A percentile compares a stretch with the other conserved stretches of the same genome.
These are phyloP conservation scores for silkworm (Bombyx mori) DNA, from an alignment of 1,140 invertebrate genomes.

Conservation along the genomic window ASM3026992v2 NC_085130.1:11851501-11852000, in stretches of 20 bases:
- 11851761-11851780: conserved; percentile 45
- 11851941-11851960: conserved; percentile 71
- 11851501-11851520: conserved; percentile 75
- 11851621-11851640: conserved; percentile 33
- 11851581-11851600: conserved; percentile 40
- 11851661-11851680: conserved; percentile 45
- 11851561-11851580: conserved; percentile 32
- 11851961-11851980: conserved; percentile 70
- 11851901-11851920: conserved; percentile 78
- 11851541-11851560: conserved; percentile 37
- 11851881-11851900: conserved; percentile 76
- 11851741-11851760: conserved; percentile 49
- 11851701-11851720: conserved; percentile 37
- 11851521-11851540: conserved; percentile 40
- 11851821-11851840: conserved; percentile 48
- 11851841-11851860: conserved; percentile 53
- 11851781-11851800: conserved; percentile 56
- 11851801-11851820: conserved; percentile 51
- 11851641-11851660: conserved; percentile 39
- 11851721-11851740: conserved; percentile 27
- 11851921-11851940: conserved; percentile 76
- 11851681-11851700: conserved; percentile 39
- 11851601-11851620: conserved; percentile 39
- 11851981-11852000: conserved; percentile 40
- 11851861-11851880: conserved; percentile 57